Evolutionary conservation across 1,140 invertebrate genomes (phyloP).

Genomic region (Drosophila nebulosa): DNA sequence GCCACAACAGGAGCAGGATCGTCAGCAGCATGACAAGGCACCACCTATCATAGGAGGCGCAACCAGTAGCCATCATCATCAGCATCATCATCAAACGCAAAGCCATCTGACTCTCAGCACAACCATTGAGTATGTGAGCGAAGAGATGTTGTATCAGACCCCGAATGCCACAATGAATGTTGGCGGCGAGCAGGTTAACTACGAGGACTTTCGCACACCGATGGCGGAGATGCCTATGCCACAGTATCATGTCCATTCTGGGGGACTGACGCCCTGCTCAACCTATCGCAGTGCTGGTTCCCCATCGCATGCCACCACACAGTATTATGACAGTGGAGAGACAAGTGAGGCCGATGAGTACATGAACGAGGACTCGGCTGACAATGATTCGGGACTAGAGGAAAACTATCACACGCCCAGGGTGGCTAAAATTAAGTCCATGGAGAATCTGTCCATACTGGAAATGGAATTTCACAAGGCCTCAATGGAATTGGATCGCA

Average conservation of each 20-base stretch:
- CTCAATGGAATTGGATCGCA: constrained; percentile 71
- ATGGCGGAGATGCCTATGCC: constrained; percentile 59
- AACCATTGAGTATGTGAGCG: constrained; percentile 65
- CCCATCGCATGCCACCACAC: constrained; percentile 34
- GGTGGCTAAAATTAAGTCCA: constrained; percentile 77
- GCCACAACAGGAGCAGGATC: constrained; percentile 13
- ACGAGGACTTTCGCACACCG: constrained; percentile 72
- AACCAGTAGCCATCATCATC: constrained; percentile 4
- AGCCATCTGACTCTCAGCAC: constrained; percentile 45
- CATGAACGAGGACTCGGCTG: constrained; percentile 50
- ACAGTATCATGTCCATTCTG: constrained; percentile 5
- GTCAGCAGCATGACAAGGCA: constrained; percentile 3
- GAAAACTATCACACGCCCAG: constrained; percentile 77
- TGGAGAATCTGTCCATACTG: constrained; percentile 77
- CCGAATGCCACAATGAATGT: constrained; percentile 66
- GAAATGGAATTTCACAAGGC: constrained; percentile 80
- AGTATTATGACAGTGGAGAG: constrained; percentile 59
- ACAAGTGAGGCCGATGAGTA: constrained; percentile 55
- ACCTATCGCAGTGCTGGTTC: constrained; percentile 48
- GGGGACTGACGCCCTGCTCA: constrained; percentile 34
- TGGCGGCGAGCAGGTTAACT: constrained; percentile 14
- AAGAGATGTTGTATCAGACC: constrained; percentile 71
- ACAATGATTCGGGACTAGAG: constrained; percentile 77
- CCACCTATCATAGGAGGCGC: background rate
- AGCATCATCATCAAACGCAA: constrained; percentile 1